Conservation (phyloP, 2,888 invertebrate species). For the Stenotaenia linearis region DNA sequence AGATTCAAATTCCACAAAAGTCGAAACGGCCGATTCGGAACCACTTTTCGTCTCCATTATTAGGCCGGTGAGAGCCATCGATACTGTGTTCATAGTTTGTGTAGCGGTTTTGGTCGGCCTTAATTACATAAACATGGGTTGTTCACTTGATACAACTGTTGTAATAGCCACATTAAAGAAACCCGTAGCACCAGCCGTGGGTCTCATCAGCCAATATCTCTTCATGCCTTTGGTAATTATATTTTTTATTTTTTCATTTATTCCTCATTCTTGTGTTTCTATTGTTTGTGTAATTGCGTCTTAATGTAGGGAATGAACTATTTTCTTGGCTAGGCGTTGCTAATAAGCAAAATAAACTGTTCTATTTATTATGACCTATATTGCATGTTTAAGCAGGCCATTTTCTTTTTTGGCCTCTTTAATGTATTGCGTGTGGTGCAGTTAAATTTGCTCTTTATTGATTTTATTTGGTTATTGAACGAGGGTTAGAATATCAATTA, state of each 20-base stretch:
- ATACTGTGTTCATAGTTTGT: constrained; percentile 66
- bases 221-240: constrained; percentile 75
- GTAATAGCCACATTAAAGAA: constrained; percentile 60
- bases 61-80: constrained; percentile 60
- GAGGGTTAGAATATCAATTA: too few relatives aligned
- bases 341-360: not conserved
- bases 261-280: too few relatives aligned
- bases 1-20: not conserved
- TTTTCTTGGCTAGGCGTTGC: not conserved
- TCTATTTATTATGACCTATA: not conserved
- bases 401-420: not conserved
- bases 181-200: constrained; percentile 72
- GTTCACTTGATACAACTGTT: constrained; percentile 71
- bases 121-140: constrained; percentile 85
- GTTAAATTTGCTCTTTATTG: too few relatives aligned
- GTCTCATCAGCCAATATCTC: constrained; percentile 70
- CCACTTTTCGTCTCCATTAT: constrained; percentile 53
- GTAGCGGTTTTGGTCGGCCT: constrained; percentile 70
- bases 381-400: not conserved
- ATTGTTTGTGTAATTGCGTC: too few relatives aligned
- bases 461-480: too few relatives aligned
- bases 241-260: not conserved
- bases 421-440: too few relatives aligned
- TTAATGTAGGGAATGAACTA: not conserved
- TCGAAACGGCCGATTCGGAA: constrained; percentile 32